A percentile compares a stretch with the other conserved stretches of the same genome.
Conservation (phyloP, 2,888 invertebrate genomes). For the Atrina japonica region DNA sequence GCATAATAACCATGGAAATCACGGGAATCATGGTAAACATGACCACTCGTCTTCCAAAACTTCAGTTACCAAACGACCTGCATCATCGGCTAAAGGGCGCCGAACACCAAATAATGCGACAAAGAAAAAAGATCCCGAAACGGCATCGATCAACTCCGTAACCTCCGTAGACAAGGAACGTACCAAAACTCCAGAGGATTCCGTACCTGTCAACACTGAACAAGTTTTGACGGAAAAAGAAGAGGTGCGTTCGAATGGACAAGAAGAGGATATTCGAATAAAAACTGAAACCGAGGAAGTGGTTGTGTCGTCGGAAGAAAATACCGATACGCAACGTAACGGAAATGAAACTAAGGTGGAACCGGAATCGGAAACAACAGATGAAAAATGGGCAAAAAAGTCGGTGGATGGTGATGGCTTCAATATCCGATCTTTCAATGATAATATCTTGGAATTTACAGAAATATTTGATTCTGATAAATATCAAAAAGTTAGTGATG, state of each 20-base stretch:
- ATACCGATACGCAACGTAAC: background rate
- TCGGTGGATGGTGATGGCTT: constrained; percentile 52
- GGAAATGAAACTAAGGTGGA: constrained; percentile 4
- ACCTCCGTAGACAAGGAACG: constrained; percentile 7
- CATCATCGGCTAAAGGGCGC: constrained; percentile 8
- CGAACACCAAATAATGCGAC: background rate
- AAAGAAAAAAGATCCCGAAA: constrained; percentile 5
- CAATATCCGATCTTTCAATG: constrained; percentile 61
- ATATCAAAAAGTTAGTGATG: constrained; percentile 58
- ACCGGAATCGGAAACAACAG: constrained; percentile 8
- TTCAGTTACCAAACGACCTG: constrained; percentile 1
- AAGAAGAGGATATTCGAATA: background rate
- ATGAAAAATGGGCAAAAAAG: constrained; percentile 27
- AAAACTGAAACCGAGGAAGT: background rate
- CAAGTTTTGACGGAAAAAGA: background rate
- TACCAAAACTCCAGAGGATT: too few species aligned
- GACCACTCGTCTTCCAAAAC: background rate
- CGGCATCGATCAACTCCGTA: background rate
- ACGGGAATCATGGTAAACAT: constrained; percentile 16
- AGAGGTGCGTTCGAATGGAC: background rate
- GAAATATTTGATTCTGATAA: constrained; percentile 57
- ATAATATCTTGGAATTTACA: constrained; percentile 56
- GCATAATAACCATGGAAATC: too few species aligned
- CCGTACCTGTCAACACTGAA: background rate
- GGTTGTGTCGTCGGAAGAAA: background rate